Evolutionary conservation across 2,797 vertebrate species (phyloP).

Genomic region (Cyprinella venusta): DNA sequence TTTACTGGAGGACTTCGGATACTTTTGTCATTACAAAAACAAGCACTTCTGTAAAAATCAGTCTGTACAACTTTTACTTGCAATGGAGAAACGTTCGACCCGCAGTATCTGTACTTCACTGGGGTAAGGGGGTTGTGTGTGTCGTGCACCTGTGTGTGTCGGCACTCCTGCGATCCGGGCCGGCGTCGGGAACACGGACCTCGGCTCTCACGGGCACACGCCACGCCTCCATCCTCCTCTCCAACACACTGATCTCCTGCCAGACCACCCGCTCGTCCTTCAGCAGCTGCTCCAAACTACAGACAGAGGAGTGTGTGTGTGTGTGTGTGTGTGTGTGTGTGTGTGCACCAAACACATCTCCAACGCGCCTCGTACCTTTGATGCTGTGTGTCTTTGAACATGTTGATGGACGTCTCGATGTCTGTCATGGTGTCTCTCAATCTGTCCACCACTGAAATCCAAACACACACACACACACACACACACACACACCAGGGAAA

Average conservation of each 20-base stretch:
- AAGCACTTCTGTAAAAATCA: too few species aligned
- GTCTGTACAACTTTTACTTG: too few species aligned
- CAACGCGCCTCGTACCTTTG: constrained; percentile 65
- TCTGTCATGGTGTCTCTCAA: constrained; percentile 90
- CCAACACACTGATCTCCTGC: constrained; percentile 83
- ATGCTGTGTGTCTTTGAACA: constrained; percentile 86
- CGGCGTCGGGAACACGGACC: constrained; percentile 60
- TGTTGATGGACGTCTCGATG: constrained; percentile 84
- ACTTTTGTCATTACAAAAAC: too few species aligned
- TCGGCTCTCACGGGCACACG: constrained; percentile 67
- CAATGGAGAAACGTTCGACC: too few species aligned
- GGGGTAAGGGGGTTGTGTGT: too few species aligned
- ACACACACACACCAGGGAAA: too few species aligned
- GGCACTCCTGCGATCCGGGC: not conserved
- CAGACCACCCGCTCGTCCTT: constrained; percentile 84
- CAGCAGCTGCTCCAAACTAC: constrained; percentile 87
- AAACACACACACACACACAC: not conserved
- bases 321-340: not conserved
- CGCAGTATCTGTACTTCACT: too few species aligned
- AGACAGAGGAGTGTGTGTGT: constrained; percentile 1
- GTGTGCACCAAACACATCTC: not conserved
- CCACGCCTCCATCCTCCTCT: constrained; percentile 89
- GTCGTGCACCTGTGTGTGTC: not conserved
- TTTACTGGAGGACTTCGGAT: too few species aligned
- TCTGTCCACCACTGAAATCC: constrained; percentile 74